Percentiles rank a stretch among this genome's conserved stretches.
Evolutionary conservation across 2,113 vertebrate species (phyloP).

Genomic region (Alectura lathami): DNA sequence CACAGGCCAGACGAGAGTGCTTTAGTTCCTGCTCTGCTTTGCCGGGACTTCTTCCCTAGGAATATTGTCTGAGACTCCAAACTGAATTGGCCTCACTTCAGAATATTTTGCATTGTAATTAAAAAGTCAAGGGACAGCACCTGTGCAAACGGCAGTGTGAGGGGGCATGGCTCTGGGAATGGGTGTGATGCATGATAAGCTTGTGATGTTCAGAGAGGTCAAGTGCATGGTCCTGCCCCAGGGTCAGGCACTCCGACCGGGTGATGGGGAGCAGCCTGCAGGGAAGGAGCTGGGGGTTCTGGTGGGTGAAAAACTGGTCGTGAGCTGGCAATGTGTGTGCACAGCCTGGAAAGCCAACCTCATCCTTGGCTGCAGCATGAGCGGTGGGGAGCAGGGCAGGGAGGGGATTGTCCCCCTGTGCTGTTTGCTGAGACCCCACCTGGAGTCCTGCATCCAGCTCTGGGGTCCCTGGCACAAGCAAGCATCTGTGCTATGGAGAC

Average conservation of each 20-base stretch:
- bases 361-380: neutral
- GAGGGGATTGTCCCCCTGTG: too few species aligned
- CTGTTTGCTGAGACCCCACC: too few species aligned
- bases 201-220: neutral
- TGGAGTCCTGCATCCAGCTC: too few species aligned
- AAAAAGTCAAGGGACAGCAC: too few species aligned
- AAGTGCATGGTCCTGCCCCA: neutral
- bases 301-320: neutral
- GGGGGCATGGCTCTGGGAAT: accelerated
- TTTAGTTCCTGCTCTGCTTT: neutral
- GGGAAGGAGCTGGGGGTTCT: neutral
- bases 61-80: neutral
- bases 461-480: neutral
- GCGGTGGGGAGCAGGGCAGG: too few species aligned
- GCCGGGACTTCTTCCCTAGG: neutral
- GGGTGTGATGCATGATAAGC: neutral
- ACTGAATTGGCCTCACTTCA: neutral
- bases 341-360: neutral
- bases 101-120: neutral
- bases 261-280: neutral
- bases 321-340: neutral
- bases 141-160: accelerated
- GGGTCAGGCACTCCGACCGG: too few species aligned
- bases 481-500: neutral
- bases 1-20: neutral